phyloP scores from a whole-genome alignment of 1,140 invertebrate genomes.

The Prorops nasuta region DNA sequence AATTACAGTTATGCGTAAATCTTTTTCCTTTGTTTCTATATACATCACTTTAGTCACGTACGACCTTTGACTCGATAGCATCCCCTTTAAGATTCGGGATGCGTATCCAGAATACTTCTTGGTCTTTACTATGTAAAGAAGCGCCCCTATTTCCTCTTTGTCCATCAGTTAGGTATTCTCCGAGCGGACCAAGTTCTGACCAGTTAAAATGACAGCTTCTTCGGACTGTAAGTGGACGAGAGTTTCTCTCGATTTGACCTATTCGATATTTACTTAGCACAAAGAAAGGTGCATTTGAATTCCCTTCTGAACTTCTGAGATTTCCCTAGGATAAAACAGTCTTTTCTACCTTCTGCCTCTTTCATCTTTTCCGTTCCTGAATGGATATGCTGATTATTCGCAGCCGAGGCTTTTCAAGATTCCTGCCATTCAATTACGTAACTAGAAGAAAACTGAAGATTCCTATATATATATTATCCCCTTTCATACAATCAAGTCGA shows the following conservation, averaged over 20 bases:
- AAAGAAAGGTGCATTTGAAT: slow-evolving; percentile 9
- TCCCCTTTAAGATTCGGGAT: slow-evolving; percentile 26
- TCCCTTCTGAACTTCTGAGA: slow-evolving; percentile 20
- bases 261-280: slow-evolving; percentile 39
- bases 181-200: slow-evolving; percentile 30
- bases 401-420: too few relatives aligned
- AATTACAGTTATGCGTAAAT: not conserved
- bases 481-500: too few relatives aligned
- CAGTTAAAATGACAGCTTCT: not conserved
- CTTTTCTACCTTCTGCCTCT: too few relatives aligned
- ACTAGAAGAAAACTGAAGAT: too few relatives aligned
- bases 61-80: not conserved
- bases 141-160: slow-evolving; percentile 31
- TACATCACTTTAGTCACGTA: too few relatives aligned
- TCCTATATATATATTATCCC: too few relatives aligned
- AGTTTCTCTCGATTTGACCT: slow-evolving; percentile 17
- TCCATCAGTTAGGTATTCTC: slow-evolving; percentile 16
- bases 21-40: not conserved
- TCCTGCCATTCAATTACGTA: too few relatives aligned
- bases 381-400: too few relatives aligned
- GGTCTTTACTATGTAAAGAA: slow-evolving; percentile 39
- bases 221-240: slow-evolving; percentile 10
- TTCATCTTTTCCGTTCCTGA: too few relatives aligned
- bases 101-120: slow-evolving; percentile 17
- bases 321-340: slow-evolving; percentile 20